Evolutionary conservation across 2,113 vertebrate species (phyloP).

Genomic region (Amia ocellicauda): DNA sequence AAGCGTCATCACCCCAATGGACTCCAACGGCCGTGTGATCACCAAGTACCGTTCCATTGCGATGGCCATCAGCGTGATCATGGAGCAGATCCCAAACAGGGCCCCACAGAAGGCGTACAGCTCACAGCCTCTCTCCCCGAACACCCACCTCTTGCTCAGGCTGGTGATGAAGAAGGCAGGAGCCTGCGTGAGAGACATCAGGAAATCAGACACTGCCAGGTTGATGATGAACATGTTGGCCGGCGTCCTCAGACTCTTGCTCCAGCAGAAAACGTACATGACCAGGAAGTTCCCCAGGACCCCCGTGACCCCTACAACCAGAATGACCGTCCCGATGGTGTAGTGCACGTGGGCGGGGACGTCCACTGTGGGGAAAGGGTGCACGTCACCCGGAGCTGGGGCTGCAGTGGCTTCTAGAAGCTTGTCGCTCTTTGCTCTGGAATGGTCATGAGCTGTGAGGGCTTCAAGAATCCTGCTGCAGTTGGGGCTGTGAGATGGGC

Average conservation of each 20-base stretch:
- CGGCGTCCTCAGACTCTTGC: conserved; percentile 9
- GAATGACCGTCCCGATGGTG: conserved; percentile 41
- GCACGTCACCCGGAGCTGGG: neutral
- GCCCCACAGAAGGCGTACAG: conserved; percentile 81
- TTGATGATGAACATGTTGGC: conserved; percentile 18
- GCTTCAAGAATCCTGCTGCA: conserved; percentile 28
- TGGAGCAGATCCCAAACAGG: conserved; percentile 79
- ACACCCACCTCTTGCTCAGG: conserved; percentile 33
- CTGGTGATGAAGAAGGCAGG: conserved; percentile 12
- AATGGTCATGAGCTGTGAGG: neutral
- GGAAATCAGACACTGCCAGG: conserved; percentile 18
- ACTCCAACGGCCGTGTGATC: conserved; percentile 74
- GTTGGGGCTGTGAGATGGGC: conserved; percentile 26
- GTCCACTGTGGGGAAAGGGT: conserved; percentile 35
- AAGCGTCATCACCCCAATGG: conserved; percentile 64
- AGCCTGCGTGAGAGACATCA: conserved; percentile 11
- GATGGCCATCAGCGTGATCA: conserved; percentile 79
- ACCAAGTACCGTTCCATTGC: conserved; percentile 77
- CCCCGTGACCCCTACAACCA: conserved; percentile 42
- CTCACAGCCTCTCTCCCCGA: conserved; percentile 75
- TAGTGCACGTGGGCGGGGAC: conserved; percentile 46
- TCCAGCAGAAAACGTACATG: conserved; percentile 41
- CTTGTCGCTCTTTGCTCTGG: conserved; percentile 22
- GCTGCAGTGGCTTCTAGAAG: conserved; percentile 7
- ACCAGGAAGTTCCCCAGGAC: conserved; percentile 43